Evolutionary conservation across 2,888 invertebrate genomes (phyloP), one percentile per base, ranked within the genome.

Genomic region (Rhagonycha lutea): DNA sequence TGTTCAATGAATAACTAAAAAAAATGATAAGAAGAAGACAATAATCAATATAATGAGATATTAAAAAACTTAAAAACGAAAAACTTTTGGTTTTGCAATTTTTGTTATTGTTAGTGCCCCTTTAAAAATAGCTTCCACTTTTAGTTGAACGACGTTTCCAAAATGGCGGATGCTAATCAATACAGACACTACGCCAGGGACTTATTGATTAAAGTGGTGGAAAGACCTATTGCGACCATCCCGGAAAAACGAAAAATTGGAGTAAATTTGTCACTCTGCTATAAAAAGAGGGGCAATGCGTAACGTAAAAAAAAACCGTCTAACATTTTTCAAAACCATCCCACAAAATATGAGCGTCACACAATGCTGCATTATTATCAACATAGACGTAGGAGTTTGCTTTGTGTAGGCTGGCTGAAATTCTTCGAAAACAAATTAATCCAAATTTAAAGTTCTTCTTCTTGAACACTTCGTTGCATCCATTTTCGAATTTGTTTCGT

Each of bases 131-230:
- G 63, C 70, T 68, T 73, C 63, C 68, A 70, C 61, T 70, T 73
- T 73, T 68, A 23, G 67, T 29, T 68, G 70, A 65, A 77, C 61
- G 69, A 69, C 76, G 72, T 75, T 77, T 79, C 74, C 79, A 79
- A 79, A 76, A 79, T 79, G 79, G 79, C 79, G 73, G 76, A 68
- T 69, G 70, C 62, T 70, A 72, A 79, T 79, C 79, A 79, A 79
- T 79, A 79, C 79, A 74, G 79, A 77, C 70, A 77, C 78, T 78
- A 78, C 78, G 74, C 77, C 77, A 75, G 79, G 71, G 74, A 76
- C 69, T 65, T 79, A 79, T 79, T 79, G 79, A 79, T 79, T 79
- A 77, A 75, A 79, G 75, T 72, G 75, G 71, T 77, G 72, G 72
- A 75, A 77, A 74, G 77, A 79, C 79, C 79, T 79, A 77, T 79